Evolutionary conservation across 2,888 invertebrate genomes (phyloP), one percentile per base, ranked within the genome.

Genomic region (Falcaria lacertinaria): DNA sequence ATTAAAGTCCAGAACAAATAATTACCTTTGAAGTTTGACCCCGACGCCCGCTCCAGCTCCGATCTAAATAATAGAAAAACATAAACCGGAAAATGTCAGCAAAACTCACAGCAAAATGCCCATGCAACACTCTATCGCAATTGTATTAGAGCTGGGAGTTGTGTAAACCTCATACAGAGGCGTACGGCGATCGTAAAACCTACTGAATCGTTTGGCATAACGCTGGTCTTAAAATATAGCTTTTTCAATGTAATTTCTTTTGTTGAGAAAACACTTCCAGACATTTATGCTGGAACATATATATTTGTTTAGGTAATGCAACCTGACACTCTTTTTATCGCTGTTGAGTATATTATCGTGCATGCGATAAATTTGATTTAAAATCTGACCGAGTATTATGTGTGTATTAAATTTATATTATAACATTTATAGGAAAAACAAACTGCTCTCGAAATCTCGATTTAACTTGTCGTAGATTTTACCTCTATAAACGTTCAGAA

Each of bases 61-160:
- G 40, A 46, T 25, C 42, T 47, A 54, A 51, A 54, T 50, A 63
- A 64, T 67, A 68, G 76, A 67, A 76, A 72, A 77, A 72, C 69
- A 76, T 74, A 69, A 77, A 69, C 56, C 58, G 57, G 59, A 69
- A 74, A 74, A 78, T 74, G 73, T 78, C 77, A 79, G 75, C 76
- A 75, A 69, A 67, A 47, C 48, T 52, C 40, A 54, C 46, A 43
- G 44, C 45, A 48, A 54, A 19, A 16, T 25, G 2, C 4, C 13
- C 15, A 2, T 22, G 22, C 22, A 11, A 13, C 15, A 19, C 22
- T 22, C 14, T 37, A 15, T 7, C 11, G 15, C 4, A 8, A 15
- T 15, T 22, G 14, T 8, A 13, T 25, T 22, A 37, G 14, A 8
- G 11, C 22, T 25, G 8, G n/a, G 8, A 4, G 8, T 8, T 14